These are phyloP conservation scores for Dicerorhinus sumatrensis DNA, from an alignment of 2,113 vertebrate species.

Conservation along the genomic window DNA sequence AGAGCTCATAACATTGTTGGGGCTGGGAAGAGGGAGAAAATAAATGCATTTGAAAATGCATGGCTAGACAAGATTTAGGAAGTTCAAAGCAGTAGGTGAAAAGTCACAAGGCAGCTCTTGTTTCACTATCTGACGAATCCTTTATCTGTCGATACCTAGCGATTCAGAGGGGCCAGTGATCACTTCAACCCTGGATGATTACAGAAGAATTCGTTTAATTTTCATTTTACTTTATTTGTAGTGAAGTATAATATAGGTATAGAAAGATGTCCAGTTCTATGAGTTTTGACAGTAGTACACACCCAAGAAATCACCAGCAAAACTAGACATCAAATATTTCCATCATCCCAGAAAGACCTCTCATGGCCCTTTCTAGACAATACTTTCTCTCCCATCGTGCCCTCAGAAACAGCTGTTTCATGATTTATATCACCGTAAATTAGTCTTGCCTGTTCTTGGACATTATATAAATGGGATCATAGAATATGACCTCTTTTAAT, in stretches of 20 bases:
- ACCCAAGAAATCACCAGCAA: neutral
- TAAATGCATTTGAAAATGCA: neutral
- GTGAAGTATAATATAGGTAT: neutral
- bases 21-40: neutral
- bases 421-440: neutral
- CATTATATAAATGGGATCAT: neutral
- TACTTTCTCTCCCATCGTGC: neutral
- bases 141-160: neutral
- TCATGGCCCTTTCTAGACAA: neutral
- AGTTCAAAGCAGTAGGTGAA: neutral
- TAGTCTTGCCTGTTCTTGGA: neutral
- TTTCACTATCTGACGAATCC: neutral
- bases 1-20: neutral
- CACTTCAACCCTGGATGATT: neutral
- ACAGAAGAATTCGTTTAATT: neutral
- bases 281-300: neutral
- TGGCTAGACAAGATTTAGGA: neutral
- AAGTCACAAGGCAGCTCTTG: neutral
- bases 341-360: neutral
- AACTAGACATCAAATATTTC: neutral
- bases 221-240: neutral
- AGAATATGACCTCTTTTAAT: neutral
- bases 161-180: neutral
- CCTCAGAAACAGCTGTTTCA: neutral
- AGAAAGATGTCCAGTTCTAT: neutral